Evolutionary conservation across 2,888 invertebrate species (phyloP).

Genomic region (Synanthedon vespiformis): DNA sequence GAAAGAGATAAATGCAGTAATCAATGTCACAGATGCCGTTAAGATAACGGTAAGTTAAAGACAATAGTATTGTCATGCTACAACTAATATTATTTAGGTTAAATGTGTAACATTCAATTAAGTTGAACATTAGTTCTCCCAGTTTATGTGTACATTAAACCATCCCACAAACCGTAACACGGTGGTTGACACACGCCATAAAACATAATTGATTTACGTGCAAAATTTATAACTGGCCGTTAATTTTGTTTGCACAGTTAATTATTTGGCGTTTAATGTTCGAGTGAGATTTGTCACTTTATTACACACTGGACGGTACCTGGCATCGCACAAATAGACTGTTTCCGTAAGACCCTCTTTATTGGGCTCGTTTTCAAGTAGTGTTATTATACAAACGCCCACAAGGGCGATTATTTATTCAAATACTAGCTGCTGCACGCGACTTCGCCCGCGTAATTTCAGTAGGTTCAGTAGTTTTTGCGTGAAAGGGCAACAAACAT

Average conservation of each 20-base stretch:
- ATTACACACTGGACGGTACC: background rate
- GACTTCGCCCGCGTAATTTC: no score
- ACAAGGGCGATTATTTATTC: no score
- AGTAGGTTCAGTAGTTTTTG: no score
- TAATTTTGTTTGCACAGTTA: constrained; percentile 12
- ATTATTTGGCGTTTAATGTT: constrained; percentile 10
- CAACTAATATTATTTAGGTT: constrained; percentile 2
- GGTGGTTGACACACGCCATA: constrained; percentile 13
- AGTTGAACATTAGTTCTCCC: constrained; percentile 5
- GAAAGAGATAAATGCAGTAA: no score
- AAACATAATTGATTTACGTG: constrained; percentile 25
- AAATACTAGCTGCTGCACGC: no score
- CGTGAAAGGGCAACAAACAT: no score
- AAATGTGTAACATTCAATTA: constrained; percentile 5
- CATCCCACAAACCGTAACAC: constrained; percentile 1
- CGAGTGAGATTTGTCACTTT: constrained; percentile 6
- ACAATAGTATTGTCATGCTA: background rate
- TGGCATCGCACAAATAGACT: background rate
- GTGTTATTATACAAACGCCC: no score
- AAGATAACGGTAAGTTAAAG: background rate
- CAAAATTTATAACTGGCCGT: constrained; percentile 19
- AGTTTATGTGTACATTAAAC: constrained; percentile 10
- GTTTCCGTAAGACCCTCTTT: no score
- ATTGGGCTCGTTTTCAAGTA: no score
- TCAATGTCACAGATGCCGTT: background rate